Base-by-base conservation (phyloP, 2,888 invertebrate species). In the Hemicrepidius hirtus region DNA sequence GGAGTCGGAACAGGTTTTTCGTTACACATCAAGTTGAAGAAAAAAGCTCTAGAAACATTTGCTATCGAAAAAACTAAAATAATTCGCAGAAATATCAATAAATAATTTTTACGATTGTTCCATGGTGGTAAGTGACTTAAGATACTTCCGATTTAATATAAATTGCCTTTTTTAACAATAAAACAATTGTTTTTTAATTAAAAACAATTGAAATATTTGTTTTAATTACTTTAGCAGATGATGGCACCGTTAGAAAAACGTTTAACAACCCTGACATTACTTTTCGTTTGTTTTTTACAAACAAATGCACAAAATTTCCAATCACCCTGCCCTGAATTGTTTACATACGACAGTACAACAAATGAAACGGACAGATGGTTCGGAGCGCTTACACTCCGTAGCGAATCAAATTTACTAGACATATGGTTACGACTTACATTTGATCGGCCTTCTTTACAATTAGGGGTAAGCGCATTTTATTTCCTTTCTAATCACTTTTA, bases 351-450 rank as follows among this genome's bases (percentile, higher is more conserved):
- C 73, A 86, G 87, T 0, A 86, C 87, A 0, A 87, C 88, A 0
- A 84, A 87, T 0, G 90, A 91, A 78, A 85, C 87, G 0, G 90
- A 90, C 28, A 82, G 89, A 35, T 92, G 91, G 91, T 91, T 90
- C 79, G 92, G 91, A 0, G 88, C 88, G 1, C 86, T 91, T n/a
- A 88, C 88, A 73, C 80, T 92, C 1, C 87, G 87, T n/a, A 81
- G 80, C 0, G 89, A 90, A 69, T 88, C 88, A 75, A 90, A 89
- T 0, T 85, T 92, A 3, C 90, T 6, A 12, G 80, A 79, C 24
- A 44, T 70, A 18, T 89, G 89, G 87, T 82, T 90, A 9, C 88
- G 89, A 64, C 84, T 90, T 0, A 87, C 88, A 40, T 81, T 90
- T 60, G 75, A 76, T 50, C 18, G 50, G 37, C 70, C 71, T 0